A percentile compares a stretch with the other conserved stretches of the same genome.
These are phyloP conservation scores for Poecilia latipinna DNA, from an alignment of 2,113 vertebrate genomes.

Conservation along the genomic window DNA sequence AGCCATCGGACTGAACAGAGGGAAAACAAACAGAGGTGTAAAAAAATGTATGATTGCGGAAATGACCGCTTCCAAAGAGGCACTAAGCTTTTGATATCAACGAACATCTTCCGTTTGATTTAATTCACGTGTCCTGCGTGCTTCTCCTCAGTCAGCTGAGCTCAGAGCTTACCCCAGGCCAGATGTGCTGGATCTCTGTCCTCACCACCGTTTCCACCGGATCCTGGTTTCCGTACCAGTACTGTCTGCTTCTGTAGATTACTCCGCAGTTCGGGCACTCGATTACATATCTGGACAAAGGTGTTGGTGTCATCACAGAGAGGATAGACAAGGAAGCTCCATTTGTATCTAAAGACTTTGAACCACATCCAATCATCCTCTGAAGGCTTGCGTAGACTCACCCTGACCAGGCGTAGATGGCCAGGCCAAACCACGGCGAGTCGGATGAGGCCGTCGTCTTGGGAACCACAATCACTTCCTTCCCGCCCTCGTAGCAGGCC, in stretches of 20 bases:
- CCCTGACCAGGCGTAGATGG: slow-evolving; percentile 99
- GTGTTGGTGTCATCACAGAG: not conserved
- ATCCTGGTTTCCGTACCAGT: slow-evolving; percentile 99
- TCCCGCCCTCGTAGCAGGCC: slow-evolving; percentile 96
- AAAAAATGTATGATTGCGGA: slow-evolving; percentile 2
- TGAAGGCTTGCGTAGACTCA: slow-evolving; percentile 76
- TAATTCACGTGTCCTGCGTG: no score
- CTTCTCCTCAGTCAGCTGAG: not conserved
- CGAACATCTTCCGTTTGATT: no score
- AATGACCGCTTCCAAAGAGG: not conserved
- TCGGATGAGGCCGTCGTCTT: slow-evolving; percentile 99
- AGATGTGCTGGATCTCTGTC: slow-evolving; percentile 97
- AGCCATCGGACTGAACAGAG: slow-evolving; percentile 87
- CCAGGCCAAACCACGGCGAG: slow-evolving; percentile 97
- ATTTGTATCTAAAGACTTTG: not conserved
- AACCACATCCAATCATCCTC: not conserved
- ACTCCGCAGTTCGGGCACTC: slow-evolving; percentile 96
- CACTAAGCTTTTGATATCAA: no score
- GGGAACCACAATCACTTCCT: slow-evolving; percentile 96
- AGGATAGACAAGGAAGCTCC: not conserved
- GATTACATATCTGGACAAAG: slow-evolving; percentile 89
- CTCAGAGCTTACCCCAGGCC: slow-evolving; percentile 89
- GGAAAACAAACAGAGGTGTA: not conserved
- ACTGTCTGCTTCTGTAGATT: slow-evolving; percentile 97
- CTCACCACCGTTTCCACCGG: slow-evolving; percentile 98